phyloP scores from a whole-genome alignment of 2,888 invertebrate genomes.

The Cyaniris semiargus region DNA sequence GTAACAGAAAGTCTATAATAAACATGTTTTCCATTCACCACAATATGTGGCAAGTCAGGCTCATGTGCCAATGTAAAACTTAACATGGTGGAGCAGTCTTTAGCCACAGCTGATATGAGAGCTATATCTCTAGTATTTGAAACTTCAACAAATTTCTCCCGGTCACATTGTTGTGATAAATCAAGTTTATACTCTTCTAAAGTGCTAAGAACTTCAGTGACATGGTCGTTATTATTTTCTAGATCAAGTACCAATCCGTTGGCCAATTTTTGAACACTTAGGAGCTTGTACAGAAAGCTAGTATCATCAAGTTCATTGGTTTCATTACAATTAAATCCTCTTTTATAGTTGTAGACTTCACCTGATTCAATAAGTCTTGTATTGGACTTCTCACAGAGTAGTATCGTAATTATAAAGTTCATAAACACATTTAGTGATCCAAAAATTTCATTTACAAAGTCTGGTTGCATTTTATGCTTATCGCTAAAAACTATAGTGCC shows the following conservation, averaged over 20 bases:
- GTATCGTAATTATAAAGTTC: slow-evolving; percentile 58
- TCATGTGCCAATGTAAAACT: slow-evolving; percentile 61
- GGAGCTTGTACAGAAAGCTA: slow-evolving; percentile 54
- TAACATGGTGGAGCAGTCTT: slow-evolving; percentile 86
- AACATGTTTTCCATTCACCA: slow-evolving; percentile 60
- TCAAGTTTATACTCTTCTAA: slow-evolving; percentile 49
- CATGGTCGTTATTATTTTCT: slow-evolving; percentile 50
- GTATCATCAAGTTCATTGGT: slow-evolving; percentile 42
- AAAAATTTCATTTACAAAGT: slow-evolving; percentile 51
- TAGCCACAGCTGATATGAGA: slow-evolving; percentile 83
- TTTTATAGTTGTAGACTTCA: slow-evolving; percentile 32
- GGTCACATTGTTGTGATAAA: slow-evolving; percentile 46
- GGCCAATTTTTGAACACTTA: slow-evolving; percentile 59
- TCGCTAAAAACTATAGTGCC: slow-evolving; percentile 58
- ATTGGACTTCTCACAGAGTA: slow-evolving; percentile 47
- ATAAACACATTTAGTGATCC: slow-evolving; percentile 51
- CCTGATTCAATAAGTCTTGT: slow-evolving; percentile 41
- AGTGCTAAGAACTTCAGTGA: slow-evolving; percentile 50
- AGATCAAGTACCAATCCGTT: slow-evolving; percentile 44
- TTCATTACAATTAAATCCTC: slow-evolving; percentile 47
- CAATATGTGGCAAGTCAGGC: slow-evolving; percentile 49
- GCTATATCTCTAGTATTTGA: slow-evolving; percentile 51
- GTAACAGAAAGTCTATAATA: slow-evolving; percentile 81
- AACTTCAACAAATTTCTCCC: slow-evolving; percentile 48
- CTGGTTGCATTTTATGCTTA: slow-evolving; percentile 46